Base-by-base conservation (phyloP, 1,140 invertebrate species). In the Drosophila asahinai region DNA sequence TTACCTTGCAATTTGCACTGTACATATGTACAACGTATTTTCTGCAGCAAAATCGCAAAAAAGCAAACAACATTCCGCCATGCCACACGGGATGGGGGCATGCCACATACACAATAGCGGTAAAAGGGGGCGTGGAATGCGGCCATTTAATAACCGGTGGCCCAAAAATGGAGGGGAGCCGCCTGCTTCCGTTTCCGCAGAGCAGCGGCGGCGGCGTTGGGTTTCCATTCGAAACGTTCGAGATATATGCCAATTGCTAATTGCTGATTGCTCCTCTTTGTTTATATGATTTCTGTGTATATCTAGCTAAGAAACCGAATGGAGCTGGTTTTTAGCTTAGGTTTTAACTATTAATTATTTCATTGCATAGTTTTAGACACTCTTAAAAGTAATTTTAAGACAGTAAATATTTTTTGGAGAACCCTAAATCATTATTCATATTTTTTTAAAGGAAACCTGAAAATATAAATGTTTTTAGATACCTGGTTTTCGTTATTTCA, bases 131-230 rank as follows among this genome's bases (percentile, higher is more conserved):
- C 59, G 68, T 83, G 81, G 59, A 64, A 79, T 80, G 81, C 58
- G 61, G 54, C 76, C 43, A 64, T 57, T 71, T 67, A 67, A 67
- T 67, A 67, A 80, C 57, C 67, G 58, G 30, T 57, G 68, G 40
- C 70, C 81, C 64, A 22, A 64, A 68, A 45, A 55, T 55, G 68
- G 61, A 30, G 59, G 58, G 57, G 33, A 49, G 63, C 48, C 57
- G 43, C 51, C 68, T 27, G 49, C 60, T 86, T 78, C 61, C 79
- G 75, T 77, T 86, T 86, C 83, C 83, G 78, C 54, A 38, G 52
- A 47, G 63, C 55, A 30, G 43, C 48, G 25, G 45, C 42, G 25
- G 45, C 42, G 36, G 2, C 17, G 27, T 7, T 55, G 45, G 33
- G 51, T 62, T 74, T 74, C 33, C 36, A 62, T 62, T 27, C 9